Conservation (phyloP, 2,888 invertebrate genomes). For the Troilus luridus region DNA sequence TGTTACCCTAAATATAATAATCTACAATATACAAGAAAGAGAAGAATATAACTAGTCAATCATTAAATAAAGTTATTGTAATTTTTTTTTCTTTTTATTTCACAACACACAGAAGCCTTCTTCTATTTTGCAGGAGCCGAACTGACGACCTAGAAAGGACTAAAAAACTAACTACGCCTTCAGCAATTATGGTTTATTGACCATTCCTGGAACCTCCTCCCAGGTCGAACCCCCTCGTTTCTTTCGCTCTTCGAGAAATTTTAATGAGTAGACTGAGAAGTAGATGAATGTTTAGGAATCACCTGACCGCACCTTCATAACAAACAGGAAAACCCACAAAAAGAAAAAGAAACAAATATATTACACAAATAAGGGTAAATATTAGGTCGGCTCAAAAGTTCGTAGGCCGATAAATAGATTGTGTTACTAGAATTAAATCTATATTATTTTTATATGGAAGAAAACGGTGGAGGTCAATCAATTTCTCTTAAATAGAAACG, state of each 20-base stretch:
- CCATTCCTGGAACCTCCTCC: background rate
- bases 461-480: no score
- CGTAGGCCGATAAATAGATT: no score
- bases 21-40: no score
- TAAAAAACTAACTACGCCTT: background rate
- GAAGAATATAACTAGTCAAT: no score
- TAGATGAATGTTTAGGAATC: background rate
- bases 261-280: background rate
- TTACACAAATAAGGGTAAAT: background rate
- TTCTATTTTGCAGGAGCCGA: background rate
- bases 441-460: no score
- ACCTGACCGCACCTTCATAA: background rate
- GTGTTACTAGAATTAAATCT: no score
- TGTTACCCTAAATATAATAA: no score
- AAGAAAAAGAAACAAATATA: no score
- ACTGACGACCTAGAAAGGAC: background rate
- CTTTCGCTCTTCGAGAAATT: slow-evolving; percentile 1
- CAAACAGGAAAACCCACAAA: background rate
- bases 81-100: no score
- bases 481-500: no score
- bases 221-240: background rate
- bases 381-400: background rate
- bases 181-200: slow-evolving; percentile 1
- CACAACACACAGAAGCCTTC: no score
- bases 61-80: no score